Evolutionary conservation across 2,113 vertebrate species (phyloP).

Genomic region (Rhinichthys klamathensis): DNA sequence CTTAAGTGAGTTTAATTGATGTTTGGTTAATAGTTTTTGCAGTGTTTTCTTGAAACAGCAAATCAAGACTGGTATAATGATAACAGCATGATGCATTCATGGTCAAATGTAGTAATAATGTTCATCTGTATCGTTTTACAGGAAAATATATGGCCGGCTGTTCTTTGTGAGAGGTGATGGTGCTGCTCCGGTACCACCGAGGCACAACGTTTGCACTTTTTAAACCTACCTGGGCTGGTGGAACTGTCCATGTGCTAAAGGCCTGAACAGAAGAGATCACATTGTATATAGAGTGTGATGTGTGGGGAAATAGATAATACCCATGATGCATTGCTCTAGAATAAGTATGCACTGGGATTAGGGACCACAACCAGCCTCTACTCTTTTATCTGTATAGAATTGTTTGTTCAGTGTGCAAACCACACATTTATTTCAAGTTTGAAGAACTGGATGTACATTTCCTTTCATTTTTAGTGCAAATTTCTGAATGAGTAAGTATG

Average conservation of each 20-base stretch:
- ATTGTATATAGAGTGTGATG: neutral
- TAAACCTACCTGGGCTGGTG: slow-evolving; percentile 6
- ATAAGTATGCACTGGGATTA: neutral
- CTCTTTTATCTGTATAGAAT: slow-evolving; percentile 52
- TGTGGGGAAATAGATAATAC: neutral
- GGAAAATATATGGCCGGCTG: slow-evolving; percentile 81
- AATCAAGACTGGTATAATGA: neutral
- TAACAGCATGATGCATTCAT: too few relatives aligned
- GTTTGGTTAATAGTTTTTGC: neutral
- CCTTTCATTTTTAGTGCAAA: slow-evolving; percentile 19
- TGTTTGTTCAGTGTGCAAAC: slow-evolving; percentile 23
- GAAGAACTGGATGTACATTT: slow-evolving; percentile 53
- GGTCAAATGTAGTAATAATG: neutral
- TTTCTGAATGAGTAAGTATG: slow-evolving; percentile 45
- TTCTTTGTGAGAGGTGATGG: slow-evolving; percentile 67
- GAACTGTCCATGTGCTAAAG: slow-evolving; percentile 8
- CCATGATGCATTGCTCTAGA: slow-evolving; percentile 38
- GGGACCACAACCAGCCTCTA: slow-evolving; percentile 30
- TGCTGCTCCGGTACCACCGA: neutral
- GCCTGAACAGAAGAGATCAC: neutral
- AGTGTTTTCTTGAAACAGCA: neutral
- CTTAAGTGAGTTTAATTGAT: neutral
- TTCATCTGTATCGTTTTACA: slow-evolving; percentile 52
- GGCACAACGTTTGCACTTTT: slow-evolving; percentile 63
- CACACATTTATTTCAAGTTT: slow-evolving; percentile 37